A percentile compares a stretch with the other conserved stretches of the same genome.
These are phyloP conservation scores for Dendroctonus ponderosae DNA, from an alignment of 1,140 invertebrate genomes.

Conservation along the genomic window DNA sequence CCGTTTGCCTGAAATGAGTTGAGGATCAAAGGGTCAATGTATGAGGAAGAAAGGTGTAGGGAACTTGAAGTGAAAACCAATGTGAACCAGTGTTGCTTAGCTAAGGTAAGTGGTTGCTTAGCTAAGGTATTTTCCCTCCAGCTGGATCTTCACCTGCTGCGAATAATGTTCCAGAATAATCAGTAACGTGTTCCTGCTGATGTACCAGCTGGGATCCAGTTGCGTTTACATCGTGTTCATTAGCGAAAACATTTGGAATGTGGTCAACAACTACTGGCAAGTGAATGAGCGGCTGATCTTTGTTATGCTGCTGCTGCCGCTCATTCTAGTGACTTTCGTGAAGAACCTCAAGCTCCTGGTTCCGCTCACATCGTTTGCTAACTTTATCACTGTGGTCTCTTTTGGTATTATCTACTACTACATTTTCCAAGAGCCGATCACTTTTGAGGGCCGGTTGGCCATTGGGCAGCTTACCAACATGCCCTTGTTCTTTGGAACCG, in stretches of 20 bases:
- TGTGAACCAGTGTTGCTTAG: too few species aligned
- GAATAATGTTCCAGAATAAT: slow-evolving; percentile 51
- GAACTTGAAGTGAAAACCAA: too few species aligned
- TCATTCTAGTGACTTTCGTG: slow-evolving; percentile 70
- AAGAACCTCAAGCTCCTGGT: slow-evolving; percentile 72
- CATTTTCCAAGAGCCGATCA: slow-evolving; percentile 58
- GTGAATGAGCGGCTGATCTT: slow-evolving; percentile 61
- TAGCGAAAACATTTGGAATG: slow-evolving; percentile 66
- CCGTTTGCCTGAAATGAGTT: too few species aligned
- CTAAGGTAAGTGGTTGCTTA: too few species aligned
- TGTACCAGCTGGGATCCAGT: slow-evolving; percentile 85
- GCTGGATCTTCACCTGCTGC: too few species aligned
- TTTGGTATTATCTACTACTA: slow-evolving; percentile 71
- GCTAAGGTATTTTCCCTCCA: too few species aligned
- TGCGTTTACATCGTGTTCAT: slow-evolving; percentile 88
- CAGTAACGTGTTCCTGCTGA: slow-evolving; percentile 68
- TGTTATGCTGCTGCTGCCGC: slow-evolving; percentile 62
- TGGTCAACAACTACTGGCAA: slow-evolving; percentile 52
- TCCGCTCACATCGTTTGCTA: slow-evolving; percentile 72
- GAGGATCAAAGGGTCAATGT: too few species aligned
- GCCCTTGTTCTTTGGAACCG: slow-evolving; percentile 77
- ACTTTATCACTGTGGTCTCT: slow-evolving; percentile 62
- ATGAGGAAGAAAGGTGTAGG: too few species aligned
- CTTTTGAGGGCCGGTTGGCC: slow-evolving; percentile 53
- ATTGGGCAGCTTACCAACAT: slow-evolving; percentile 56